Evolutionary conservation across 1,140 invertebrate species (phyloP), one percentile per base, ranked within the genome.

Genomic region (Ruditapes philippinarum): DNA sequence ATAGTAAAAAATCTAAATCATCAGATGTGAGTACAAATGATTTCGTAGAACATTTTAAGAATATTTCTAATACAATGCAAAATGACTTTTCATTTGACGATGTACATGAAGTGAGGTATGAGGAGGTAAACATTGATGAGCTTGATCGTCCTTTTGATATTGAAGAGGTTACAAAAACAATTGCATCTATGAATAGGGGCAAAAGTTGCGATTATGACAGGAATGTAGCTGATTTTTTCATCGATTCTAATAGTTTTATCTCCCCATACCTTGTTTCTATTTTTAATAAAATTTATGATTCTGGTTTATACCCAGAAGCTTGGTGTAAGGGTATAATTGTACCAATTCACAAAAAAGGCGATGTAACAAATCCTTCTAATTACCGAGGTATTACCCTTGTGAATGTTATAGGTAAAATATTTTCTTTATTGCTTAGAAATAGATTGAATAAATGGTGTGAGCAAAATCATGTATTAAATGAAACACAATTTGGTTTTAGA

Each of bases 331-430:
- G 62, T 7, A 36, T 65, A 7, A 65, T 78, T 31, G 49, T 57
- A 11, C 79, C 79, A 1, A 40, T 81, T 36, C 36, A 81, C 28
- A 81, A 62, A 28, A 81, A 81, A 25, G 79, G 79, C 3, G 42
- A 85, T 54, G 60, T 14, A 49, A 36, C 7, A 12, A 85, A 54
- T 36, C 65, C 82, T 5, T 42, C 38, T 49, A 85, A 70, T 54
- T 85, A 85, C 57, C 40, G 82, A 70, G 65, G 82, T 36, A 85
- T 85, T 5, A 70, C 82, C 17, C n/a, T 85, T 12, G 42, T 85
- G 36, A 54, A 80, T 60, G 38, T 80, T 2, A 54, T 62, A 5
- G 45, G 42, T 31, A 80, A 80, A 40, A 45, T 83, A 45, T 83
- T 83, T 33, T 83, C 54, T 36, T 38, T 70, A 25, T 28, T 57